These are phyloP conservation scores for Alethe diademata DNA, from an alignment of 2,113 vertebrate genomes.

Conservation along the genomic window DNA sequence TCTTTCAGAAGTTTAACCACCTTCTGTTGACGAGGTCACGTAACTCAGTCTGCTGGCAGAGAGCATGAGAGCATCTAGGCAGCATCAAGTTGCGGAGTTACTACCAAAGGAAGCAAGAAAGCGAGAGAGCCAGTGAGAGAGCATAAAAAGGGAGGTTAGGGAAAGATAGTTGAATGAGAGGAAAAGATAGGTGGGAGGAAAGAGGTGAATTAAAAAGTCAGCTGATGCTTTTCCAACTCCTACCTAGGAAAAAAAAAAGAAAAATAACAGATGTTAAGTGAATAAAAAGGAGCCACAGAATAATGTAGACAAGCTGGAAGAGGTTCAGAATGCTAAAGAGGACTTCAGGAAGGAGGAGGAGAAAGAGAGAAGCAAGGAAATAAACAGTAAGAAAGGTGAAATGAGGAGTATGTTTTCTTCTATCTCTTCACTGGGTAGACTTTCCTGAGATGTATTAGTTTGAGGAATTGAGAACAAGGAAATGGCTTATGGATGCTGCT, in stretches of 20 bases:
- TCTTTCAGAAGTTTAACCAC: background rate
- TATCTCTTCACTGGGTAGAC: background rate
- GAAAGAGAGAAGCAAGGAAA: background rate
- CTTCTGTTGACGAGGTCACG: background rate
- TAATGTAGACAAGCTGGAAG: background rate
- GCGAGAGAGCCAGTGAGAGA: background rate
- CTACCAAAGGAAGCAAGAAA: background rate
- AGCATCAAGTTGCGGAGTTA: background rate
- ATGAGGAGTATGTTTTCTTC: background rate
- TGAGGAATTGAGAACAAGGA: background rate
- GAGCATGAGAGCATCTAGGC: background rate
- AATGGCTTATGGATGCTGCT: background rate
- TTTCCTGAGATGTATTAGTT: background rate
- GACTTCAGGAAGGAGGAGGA: background rate
- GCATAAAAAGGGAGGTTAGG: background rate
- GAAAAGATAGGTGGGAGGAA: background rate
- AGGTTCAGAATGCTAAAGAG: background rate
- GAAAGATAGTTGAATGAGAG: background rate
- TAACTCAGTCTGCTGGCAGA: background rate
- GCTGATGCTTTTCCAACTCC: background rate
- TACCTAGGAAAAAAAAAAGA: background rate
- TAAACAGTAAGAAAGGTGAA: background rate
- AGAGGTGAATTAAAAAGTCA: background rate
- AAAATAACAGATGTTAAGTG: background rate
- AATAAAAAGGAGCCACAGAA: background rate